Conservation (phyloP, 2,113 vertebrate species). For the Crotalus horridus region DNA sequence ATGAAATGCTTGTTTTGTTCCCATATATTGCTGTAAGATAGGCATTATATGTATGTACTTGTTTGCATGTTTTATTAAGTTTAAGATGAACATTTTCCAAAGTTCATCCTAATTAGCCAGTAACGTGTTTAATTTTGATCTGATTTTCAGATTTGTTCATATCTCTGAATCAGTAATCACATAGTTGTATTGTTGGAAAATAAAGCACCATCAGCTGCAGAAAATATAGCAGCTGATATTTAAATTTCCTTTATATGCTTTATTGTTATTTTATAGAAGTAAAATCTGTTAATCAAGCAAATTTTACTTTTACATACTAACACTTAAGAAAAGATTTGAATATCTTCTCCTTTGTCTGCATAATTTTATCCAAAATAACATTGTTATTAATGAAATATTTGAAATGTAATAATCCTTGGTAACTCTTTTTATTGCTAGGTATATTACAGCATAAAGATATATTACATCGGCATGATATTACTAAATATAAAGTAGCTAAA, state of each 20-base stretch:
- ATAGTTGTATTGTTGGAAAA: slow-evolving; percentile 28
- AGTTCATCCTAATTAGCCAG: slow-evolving; percentile 18
- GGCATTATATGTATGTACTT: neutral
- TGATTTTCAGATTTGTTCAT: slow-evolving; percentile 23
- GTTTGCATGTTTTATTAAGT: neutral
- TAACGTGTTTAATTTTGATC: slow-evolving; percentile 23
- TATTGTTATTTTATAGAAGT: slow-evolving; percentile 8
- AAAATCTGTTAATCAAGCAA: slow-evolving; percentile 15
- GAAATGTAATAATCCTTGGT: neutral
- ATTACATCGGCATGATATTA: neutral
- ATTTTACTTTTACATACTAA: neutral
- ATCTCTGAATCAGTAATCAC: neutral
- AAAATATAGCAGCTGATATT: slow-evolving; percentile 14
- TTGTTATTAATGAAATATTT: neutral
- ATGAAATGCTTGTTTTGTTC: neutral
- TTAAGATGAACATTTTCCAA: slow-evolving; percentile 28
- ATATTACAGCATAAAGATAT: neutral
- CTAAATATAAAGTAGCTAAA: neutral
- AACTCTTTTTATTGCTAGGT: neutral
- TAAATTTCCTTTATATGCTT: slow-evolving; percentile 29
- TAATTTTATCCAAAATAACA: neutral
- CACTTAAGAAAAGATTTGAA: neutral
- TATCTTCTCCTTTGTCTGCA: neutral
- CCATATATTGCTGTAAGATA: neutral
- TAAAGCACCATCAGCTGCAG: slow-evolving; percentile 1